phyloP scores from a whole-genome alignment of 1,140 invertebrate species.

The Lepidurus apus region DNA sequence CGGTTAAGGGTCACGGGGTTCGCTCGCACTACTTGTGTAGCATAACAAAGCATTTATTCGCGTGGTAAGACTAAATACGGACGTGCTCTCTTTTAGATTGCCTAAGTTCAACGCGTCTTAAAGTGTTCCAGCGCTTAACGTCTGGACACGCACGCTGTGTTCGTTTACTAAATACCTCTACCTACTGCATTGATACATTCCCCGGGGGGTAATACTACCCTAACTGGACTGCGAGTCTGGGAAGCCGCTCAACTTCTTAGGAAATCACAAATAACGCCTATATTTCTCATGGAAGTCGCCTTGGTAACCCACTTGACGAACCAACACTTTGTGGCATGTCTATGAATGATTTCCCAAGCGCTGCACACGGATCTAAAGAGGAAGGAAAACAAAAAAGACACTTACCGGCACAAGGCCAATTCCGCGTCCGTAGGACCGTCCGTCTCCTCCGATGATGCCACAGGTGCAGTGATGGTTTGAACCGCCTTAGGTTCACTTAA shows the following conservation, averaged over 20 bases:
- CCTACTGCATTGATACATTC: too few relatives aligned
- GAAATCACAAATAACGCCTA: neutral
- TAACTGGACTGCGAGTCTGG: too few relatives aligned
- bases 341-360: neutral
- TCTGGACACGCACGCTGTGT: too few relatives aligned
- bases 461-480: neutral
- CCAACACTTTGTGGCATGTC: neutral
- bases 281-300: neutral
- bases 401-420: slow-evolving; percentile 8
- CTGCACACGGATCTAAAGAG: neutral
- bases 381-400: neutral
- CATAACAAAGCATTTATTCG: too few relatives aligned
- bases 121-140: too few relatives aligned
- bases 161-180: too few relatives aligned
- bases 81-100: too few relatives aligned
- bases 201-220: neutral
- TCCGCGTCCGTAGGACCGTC: too few relatives aligned
- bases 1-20: too few relatives aligned
- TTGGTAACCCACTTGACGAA: neutral
- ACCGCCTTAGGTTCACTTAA: neutral
- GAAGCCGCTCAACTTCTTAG: neutral
- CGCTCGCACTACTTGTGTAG: too few relatives aligned
- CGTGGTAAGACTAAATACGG: too few relatives aligned
- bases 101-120: too few relatives aligned
- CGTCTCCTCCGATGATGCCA: neutral